Base-by-base conservation (phyloP, 2,888 invertebrate genomes). In the Philhelius pedissequus region DNA sequence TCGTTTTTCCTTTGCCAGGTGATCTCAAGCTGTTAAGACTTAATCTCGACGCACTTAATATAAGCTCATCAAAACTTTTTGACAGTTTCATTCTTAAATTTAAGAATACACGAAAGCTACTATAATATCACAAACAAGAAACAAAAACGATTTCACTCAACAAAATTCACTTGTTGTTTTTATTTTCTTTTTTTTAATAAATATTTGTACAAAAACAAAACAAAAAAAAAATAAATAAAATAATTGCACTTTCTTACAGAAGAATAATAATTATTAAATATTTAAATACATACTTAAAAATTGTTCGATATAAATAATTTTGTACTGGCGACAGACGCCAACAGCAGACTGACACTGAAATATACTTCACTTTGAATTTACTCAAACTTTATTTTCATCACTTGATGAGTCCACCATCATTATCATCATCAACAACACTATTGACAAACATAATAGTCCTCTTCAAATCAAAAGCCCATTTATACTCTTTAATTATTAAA, bases 31-130 rank as follows among this genome's bases (percentile, higher is more conserved):
- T 90, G 56, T 90, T 90, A 43, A 91, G 87, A 86, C 89, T 91
- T 62, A 92, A 87, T 40, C 91, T 90, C 87, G 92, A 91, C 38
- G 92, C 92, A 89, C 89, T 92, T 76, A 92, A 87, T 84, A 92
- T 91, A 86, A 92, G 86, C 86, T 92, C 92, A 87, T 91, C 91
- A 35, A 91, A 88, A 88, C 91, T 91, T 88, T 91, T 91, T 78
- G 91, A 90, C 79, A 91, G 87, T 89, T 91, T 91, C 92, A 91
- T 91, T 87, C 88, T 91, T 88, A 86, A 45, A 35, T 27, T 40
- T 62, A 18, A 11, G 4, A 11, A 32, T 11, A 54, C 20, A 22
- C 48, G 6, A 18, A n/a, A 9, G 6, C 15, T 43, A 40, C 13
- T 38, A n/a, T 73, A 73, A 20, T 83, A 76, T 80, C 73, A 86